Evolutionary conservation across 2,113 vertebrate genomes (phyloP).

Genomic region (Menidia beryllina): DNA sequence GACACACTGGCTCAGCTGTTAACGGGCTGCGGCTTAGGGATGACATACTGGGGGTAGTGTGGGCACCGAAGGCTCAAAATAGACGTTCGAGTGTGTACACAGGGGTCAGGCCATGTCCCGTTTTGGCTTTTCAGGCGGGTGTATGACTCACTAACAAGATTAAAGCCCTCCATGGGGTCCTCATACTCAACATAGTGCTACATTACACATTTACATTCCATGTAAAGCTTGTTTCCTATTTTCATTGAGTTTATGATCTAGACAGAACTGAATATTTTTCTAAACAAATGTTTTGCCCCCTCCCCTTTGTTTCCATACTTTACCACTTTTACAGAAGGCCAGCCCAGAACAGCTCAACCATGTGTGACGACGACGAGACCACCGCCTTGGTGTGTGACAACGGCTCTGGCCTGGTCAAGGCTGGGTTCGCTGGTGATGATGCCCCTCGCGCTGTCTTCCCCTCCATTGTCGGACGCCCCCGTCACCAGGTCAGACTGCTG

Average conservation of each 20-base stretch:
- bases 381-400: slow-evolving; percentile 98
- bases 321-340: slow-evolving; percentile 52
- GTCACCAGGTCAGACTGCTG: slow-evolving; percentile 89
- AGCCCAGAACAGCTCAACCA: slow-evolving; percentile 77
- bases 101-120: slow-evolving; percentile 36
- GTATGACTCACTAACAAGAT: slow-evolving; percentile 53
- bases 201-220: too few relatives aligned
- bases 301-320: neutral
- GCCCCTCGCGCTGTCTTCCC: slow-evolving; percentile 98
- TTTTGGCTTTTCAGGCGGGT: slow-evolving; percentile 66
- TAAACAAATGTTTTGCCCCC: neutral
- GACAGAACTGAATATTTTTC: neutral
- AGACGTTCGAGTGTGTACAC: slow-evolving; percentile 45
- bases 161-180: slow-evolving; percentile 42
- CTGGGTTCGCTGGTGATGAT: slow-evolving; percentile 96
- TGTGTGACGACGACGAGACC: slow-evolving; percentile 98
- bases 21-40: slow-evolving; percentile 56
- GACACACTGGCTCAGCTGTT: slow-evolving; percentile 73
- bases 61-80: slow-evolving; percentile 70
- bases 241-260: too few relatives aligned
- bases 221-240: too few relatives aligned
- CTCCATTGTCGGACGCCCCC: slow-evolving; percentile 96
- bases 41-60: slow-evolving; percentile 44
- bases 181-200: slow-evolving; percentile 33
- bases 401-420: slow-evolving; percentile 98